Conservation (phyloP, 2,113 vertebrate species). For the Pseudopodoces humilis region DNA sequence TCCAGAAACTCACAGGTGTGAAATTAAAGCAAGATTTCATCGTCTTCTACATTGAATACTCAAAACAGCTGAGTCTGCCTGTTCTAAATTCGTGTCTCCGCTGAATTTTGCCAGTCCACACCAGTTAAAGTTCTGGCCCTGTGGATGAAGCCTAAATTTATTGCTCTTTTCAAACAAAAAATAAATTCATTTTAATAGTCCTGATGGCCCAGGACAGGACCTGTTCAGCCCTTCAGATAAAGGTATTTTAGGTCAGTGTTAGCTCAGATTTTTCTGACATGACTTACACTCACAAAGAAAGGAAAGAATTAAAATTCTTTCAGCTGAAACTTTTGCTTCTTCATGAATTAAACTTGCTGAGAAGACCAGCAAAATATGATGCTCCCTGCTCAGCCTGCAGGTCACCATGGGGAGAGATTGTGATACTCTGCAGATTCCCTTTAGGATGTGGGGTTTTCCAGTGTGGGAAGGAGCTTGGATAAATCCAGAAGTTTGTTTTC, state of each 20-base stretch:
- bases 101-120: neutral
- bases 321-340: neutral
- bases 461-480: neutral
- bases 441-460: neutral
- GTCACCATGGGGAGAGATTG: neutral
- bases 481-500: neutral
- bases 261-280: neutral
- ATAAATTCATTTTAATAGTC: neutral
- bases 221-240: neutral
- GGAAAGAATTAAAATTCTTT: neutral
- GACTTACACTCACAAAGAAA: neutral
- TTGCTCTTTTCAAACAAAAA: neutral
- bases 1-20: neutral
- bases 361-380: neutral
- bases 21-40: neutral
- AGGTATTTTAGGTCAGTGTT: neutral
- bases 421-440: neutral
- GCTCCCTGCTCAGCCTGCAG: neutral
- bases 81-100: neutral
- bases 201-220: neutral
- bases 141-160: neutral
- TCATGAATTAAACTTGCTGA: neutral
- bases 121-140: neutral
- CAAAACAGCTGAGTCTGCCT: neutral
- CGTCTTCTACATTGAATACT: neutral